phyloP scores from a whole-genome alignment of 2,888 invertebrate species.

The Dicranocentrus wangi region DNA sequence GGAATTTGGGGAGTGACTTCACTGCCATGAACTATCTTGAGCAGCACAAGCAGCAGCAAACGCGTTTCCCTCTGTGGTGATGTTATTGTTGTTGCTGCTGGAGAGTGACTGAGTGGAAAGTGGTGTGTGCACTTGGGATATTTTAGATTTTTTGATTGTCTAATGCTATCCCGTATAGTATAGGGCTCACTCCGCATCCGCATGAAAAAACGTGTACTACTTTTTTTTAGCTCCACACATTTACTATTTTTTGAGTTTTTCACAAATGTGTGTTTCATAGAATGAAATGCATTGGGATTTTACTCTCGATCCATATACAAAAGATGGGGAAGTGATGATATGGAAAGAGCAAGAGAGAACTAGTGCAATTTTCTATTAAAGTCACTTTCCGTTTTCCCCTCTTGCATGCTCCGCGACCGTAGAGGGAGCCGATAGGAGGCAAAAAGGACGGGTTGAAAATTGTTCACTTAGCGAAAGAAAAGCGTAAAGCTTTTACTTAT shows the following conservation, averaged over 20 bases:
- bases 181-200: background rate
- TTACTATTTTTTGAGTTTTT: constrained; percentile 1
- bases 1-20: too few species aligned
- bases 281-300: constrained; percentile 17
- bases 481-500: constrained; percentile 50
- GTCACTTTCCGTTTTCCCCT: constrained; percentile 10
- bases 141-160: constrained; percentile 18
- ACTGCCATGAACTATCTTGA: too few species aligned
- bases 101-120: constrained; percentile 53
- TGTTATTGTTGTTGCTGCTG: constrained; percentile 56
- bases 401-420: constrained; percentile 21
- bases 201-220: background rate
- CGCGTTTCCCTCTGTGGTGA: constrained; percentile 5
- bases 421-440: constrained; percentile 47
- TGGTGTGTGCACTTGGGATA: constrained; percentile 49
- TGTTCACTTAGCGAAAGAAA: constrained; percentile 38
- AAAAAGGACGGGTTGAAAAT: constrained; percentile 51
- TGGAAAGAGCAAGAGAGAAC: constrained; percentile 14
- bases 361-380: constrained; percentile 47
- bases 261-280: background rate
- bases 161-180: background rate
- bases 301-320: constrained; percentile 3
- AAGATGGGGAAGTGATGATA: constrained; percentile 42
- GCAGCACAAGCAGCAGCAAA: too few species aligned
- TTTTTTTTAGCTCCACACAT: background rate